phyloP scores from a whole-genome alignment of 1,140 invertebrate genomes.

The Drosophila takahashii region DNA sequence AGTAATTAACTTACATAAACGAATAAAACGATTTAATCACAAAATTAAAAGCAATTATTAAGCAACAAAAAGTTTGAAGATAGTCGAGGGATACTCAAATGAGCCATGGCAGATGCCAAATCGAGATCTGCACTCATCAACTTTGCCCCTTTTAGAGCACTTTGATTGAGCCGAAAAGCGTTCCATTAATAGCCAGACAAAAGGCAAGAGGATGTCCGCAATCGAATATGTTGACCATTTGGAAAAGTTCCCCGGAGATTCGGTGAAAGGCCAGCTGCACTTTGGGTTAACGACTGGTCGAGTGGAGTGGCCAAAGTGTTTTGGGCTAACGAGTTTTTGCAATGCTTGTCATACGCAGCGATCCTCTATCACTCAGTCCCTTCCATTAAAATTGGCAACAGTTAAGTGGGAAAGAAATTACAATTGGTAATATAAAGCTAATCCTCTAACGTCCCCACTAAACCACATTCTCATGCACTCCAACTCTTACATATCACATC shows the following conservation, averaged over 20 bases:
- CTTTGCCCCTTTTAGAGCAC: constrained; percentile 24
- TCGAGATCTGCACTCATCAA: constrained; percentile 15
- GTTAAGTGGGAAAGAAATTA: constrained; percentile 77
- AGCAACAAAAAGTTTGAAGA: neutral
- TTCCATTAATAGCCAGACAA: constrained; percentile 29
- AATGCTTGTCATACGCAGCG: constrained; percentile 15
- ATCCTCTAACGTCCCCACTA: neutral
- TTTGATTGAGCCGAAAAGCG: constrained; percentile 5
- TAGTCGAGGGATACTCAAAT: neutral
- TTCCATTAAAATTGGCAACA: constrained; percentile 63
- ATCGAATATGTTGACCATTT: constrained; percentile 39
- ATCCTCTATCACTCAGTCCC: constrained; percentile 1
- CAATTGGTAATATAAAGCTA: constrained; percentile 75
- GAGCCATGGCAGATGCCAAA: neutral
- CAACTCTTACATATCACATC: no score
- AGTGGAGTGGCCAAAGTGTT: constrained; percentile 16
- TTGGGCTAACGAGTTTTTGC: neutral
- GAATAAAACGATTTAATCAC: no score
- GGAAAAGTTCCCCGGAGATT: constrained; percentile 14
- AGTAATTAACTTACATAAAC: no score
- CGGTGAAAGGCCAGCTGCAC: constrained; percentile 9
- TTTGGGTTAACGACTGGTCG: constrained; percentile 10
- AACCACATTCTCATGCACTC: neutral
- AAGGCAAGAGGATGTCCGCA: constrained; percentile 21
- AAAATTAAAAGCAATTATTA: neutral